Evolutionary conservation across 2,888 invertebrate genomes (phyloP), one percentile per base, ranked within the genome.

Genomic region (Latrodectus hesperus): DNA sequence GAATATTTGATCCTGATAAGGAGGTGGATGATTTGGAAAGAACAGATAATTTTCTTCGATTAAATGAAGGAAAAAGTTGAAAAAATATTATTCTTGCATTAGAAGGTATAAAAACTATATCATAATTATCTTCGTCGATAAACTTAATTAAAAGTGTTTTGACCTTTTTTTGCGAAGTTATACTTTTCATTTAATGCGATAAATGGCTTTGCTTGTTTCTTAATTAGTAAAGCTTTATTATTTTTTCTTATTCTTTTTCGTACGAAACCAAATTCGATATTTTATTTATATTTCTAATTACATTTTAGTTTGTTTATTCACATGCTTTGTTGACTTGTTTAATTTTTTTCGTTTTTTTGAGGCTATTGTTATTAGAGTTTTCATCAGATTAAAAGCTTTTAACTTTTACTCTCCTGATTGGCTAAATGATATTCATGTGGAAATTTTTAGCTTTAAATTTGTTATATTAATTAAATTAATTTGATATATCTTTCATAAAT

Each of bases 81-180:
- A 60, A 60, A 60, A 60, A 60, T 60, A n/a, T 60, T 60, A 60
- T 60, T 60, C 60, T 60, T 16, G 12, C 60, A 60, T 60, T 60
- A 60, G n/a, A 60, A 60, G 60, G 82, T 53, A 82, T 53, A 82
- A 75, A 82, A 82, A 82, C 52, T 67, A 74, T 52, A 55, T 77
- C 51, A 81, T 87, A 87, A 87, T 87, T 87, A 87, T 87, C 86
- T 81, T 87, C 86, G 67, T 87, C 81, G 72, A 87, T 87, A 87
- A 87, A 87, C 86, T 81, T 87, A 87, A 87, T 87, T 87, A 81
- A 87, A 76, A 87, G 67, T 73, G 80, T 77, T 81, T 86, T 81
- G 72, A 81, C 60, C 72, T 81, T 81, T 86, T 86, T 38, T 79
- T 78, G 73, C 26, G 65, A 64, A 51, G 65, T 79, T 70, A 80